Conservation (phyloP, 2,888 invertebrate genomes). For the Gasteruption jaculator region DNA sequence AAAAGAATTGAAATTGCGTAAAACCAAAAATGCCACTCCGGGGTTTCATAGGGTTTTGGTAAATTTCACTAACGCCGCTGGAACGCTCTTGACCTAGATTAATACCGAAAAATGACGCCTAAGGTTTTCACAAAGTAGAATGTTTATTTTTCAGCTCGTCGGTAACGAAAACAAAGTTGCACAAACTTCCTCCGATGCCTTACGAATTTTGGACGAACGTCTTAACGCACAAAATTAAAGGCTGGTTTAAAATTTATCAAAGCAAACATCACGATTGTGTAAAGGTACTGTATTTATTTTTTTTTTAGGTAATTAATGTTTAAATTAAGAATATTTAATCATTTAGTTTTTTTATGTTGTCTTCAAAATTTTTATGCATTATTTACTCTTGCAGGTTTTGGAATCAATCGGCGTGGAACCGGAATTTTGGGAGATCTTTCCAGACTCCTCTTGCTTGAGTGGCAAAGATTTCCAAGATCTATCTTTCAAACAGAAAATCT, state of each 20-base stretch:
- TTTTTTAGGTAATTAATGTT: constrained; percentile 2
- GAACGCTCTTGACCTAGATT: not conserved
- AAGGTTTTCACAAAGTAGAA: not conserved
- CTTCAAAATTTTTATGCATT: not conserved
- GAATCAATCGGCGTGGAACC: constrained; percentile 56
- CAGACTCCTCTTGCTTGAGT: constrained; percentile 52
- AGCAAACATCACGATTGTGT: constrained; percentile 43
- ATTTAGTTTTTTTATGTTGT: constrained; percentile 1
- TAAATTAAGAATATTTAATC: not conserved
- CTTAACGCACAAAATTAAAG: constrained; percentile 50
- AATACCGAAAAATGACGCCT: not conserved
- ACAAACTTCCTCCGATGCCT: constrained; percentile 56
- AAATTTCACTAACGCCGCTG: too few species aligned
- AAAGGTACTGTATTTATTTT: constrained; percentile 44
- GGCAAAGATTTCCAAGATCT: constrained; percentile 55
- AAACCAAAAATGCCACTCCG: too few species aligned
- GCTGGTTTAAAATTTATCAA: constrained; percentile 55
- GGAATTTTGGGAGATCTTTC: constrained; percentile 56
- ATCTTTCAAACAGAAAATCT: constrained; percentile 54
- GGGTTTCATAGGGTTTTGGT: too few species aligned
- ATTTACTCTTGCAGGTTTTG: constrained; percentile 47
- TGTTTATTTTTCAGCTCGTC: constrained; percentile 39
- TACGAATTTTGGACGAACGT: constrained; percentile 58
- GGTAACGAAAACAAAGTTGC: constrained; percentile 44
- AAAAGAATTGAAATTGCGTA: constrained; percentile 1